Conservation (phyloP, 1,140 invertebrate genomes). For the Polypedilum pembai region DNA sequence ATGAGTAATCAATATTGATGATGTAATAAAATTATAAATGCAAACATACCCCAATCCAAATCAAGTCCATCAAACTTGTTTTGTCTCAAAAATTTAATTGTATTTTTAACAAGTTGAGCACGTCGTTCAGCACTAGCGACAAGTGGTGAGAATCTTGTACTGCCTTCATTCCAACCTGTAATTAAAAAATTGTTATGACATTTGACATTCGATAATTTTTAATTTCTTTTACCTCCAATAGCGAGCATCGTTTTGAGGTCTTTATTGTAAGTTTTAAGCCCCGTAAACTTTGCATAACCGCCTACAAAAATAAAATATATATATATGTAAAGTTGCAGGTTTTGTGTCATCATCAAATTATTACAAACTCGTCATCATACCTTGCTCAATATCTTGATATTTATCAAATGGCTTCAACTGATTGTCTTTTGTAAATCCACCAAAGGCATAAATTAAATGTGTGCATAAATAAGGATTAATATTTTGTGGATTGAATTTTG, state of each 20-base stretch:
- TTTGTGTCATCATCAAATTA: slow-evolving; percentile 28
- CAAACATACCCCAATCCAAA: slow-evolving; percentile 65
- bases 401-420: slow-evolving; percentile 86
- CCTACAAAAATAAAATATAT: slow-evolving; percentile 50
- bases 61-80: slow-evolving; percentile 94
- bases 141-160: slow-evolving; percentile 77
- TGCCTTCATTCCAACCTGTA: slow-evolving; percentile 93
- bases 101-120: slow-evolving; percentile 76
- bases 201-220: not conserved
- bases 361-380: slow-evolving; percentile 51
- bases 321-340: slow-evolving; percentile 8
- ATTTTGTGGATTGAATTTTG: slow-evolving; percentile 88
- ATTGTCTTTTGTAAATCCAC: slow-evolving; percentile 84
- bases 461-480: slow-evolving; percentile 94
- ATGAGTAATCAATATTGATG: not conserved
- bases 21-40: not conserved
- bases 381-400: slow-evolving; percentile 92
- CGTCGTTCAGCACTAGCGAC: slow-evolving; percentile 67
- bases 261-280: slow-evolving; percentile 88
- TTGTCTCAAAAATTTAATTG: slow-evolving; percentile 79
- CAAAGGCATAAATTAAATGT: slow-evolving; percentile 91
- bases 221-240: slow-evolving; percentile 54
- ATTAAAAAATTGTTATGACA: not conserved
- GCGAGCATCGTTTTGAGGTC: slow-evolving; percentile 85
- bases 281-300: slow-evolving; percentile 90